These are phyloP conservation scores for Barnardius zonarius DNA, from an alignment of 2,113 vertebrate genomes.

Conservation along the genomic window DNA sequence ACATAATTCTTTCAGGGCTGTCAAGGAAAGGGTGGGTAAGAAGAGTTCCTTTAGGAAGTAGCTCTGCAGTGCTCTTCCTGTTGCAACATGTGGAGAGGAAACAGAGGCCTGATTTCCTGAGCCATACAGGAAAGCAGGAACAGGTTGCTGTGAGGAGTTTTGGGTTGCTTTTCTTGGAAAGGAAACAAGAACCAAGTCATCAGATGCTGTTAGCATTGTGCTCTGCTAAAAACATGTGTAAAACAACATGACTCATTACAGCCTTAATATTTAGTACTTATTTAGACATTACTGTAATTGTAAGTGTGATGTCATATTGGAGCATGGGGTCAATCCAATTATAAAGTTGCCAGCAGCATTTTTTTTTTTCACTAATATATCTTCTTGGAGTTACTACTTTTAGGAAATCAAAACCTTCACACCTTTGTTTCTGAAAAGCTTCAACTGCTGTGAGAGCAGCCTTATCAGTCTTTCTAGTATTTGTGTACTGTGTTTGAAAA, in stretches of 20 bases:
- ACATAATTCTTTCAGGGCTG: slow-evolving; percentile 81
- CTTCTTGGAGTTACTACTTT: slow-evolving; percentile 9
- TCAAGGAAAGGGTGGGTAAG: slow-evolving; percentile 78
- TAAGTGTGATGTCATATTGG: not conserved
- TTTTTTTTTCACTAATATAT: not conserved
- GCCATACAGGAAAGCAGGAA: slow-evolving; percentile 79
- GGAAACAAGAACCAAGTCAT: slow-evolving; percentile 73
- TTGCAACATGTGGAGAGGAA: slow-evolving; percentile 78
- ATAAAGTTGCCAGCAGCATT: not conserved
- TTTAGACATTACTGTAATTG: slow-evolving; percentile 38
- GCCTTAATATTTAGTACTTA: not conserved
- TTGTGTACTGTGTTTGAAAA: slow-evolving; percentile 24
- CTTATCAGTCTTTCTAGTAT: not conserved
- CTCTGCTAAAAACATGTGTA: slow-evolving; percentile 50
- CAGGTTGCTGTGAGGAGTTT: slow-evolving; percentile 74
- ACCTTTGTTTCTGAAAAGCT: slow-evolving; percentile 15
- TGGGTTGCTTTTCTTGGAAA: slow-evolving; percentile 73
- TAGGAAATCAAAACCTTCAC: slow-evolving; percentile 5
- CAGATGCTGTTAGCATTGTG: slow-evolving; percentile 56
- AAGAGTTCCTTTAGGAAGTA: slow-evolving; percentile 81
- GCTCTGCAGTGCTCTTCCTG: slow-evolving; percentile 75
- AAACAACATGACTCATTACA: slow-evolving; percentile 27
- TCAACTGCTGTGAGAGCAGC: slow-evolving; percentile 13
- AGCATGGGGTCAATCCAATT: slow-evolving; percentile 33
- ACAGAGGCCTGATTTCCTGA: slow-evolving; percentile 75